Conservation (phyloP, 2,888 invertebrate genomes). For the Nephrotoma guestfalica region DNA sequence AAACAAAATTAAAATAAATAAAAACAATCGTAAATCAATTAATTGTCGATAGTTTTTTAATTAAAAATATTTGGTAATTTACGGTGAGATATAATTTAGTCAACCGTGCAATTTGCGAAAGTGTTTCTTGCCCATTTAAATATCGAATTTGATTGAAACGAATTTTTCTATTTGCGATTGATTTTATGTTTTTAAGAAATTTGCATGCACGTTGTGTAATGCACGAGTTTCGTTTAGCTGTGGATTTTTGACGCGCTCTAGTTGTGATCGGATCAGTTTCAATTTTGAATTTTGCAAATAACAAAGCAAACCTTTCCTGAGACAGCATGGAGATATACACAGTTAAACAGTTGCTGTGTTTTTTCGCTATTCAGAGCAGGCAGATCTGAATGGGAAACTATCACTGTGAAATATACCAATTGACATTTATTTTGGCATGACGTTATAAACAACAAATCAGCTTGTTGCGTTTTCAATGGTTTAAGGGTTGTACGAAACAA, state of each 20-base stretch:
- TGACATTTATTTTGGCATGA: no score
- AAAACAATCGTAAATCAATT: neutral
- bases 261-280: neutral
- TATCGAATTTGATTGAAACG: neutral
- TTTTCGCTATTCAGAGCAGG: no score
- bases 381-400: no score
- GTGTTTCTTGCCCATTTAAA: neutral
- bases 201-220: neutral
- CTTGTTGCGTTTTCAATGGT: no score
- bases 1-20: neutral
- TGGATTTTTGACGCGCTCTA: neutral
- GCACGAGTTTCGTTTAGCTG: neutral
- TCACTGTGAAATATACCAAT: no score
- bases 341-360: no score
- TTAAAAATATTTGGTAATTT: neutral
- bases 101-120: neutral
- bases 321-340: no score
- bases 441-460: no score
- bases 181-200: neutral
- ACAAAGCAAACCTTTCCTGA: no score
- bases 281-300: no score
- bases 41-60: neutral
- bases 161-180: neutral
- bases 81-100: neutral
- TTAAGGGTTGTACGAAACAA: no score